phyloP scores from a whole-genome alignment of 2,113 vertebrate genomes.

The Galemys pyrenaicus region DNA sequence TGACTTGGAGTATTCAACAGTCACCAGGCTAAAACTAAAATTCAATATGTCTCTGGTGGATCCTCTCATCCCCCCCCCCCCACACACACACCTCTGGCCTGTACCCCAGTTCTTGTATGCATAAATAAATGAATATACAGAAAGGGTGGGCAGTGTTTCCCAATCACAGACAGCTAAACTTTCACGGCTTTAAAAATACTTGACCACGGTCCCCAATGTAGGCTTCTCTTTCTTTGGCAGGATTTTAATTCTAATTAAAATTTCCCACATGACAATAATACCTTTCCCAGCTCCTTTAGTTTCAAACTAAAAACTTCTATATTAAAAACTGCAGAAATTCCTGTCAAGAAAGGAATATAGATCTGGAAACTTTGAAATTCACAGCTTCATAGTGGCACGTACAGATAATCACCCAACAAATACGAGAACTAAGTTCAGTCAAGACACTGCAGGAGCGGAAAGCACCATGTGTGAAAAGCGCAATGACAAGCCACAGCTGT shows the following conservation, averaged over 20 bases:
- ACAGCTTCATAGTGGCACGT: neutral
- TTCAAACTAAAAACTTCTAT: neutral
- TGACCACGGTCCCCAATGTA: neutral
- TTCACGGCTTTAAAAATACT: neutral
- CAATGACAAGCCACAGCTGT: neutral
- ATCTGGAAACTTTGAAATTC: neutral
- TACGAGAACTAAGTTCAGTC: neutral
- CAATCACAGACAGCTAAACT: neutral
- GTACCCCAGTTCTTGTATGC: no score
- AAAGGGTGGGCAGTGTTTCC: neutral
- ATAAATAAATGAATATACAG: no score
- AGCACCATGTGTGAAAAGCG: no score
- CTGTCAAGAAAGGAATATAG: neutral
- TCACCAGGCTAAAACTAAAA: neutral
- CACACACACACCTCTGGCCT: no score
- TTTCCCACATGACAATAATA: neutral
- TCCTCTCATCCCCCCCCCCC: no score
- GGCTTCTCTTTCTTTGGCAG: neutral
- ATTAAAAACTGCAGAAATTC: neutral
- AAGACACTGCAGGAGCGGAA: neutral
- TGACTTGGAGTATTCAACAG: neutral
- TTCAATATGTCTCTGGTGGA: no score
- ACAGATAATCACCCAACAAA: neutral
- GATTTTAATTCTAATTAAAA: neutral
- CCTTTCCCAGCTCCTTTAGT: neutral